Base-by-base conservation (phyloP, 2,113 vertebrate genomes). In the Rhabdornis inornatus region DNA sequence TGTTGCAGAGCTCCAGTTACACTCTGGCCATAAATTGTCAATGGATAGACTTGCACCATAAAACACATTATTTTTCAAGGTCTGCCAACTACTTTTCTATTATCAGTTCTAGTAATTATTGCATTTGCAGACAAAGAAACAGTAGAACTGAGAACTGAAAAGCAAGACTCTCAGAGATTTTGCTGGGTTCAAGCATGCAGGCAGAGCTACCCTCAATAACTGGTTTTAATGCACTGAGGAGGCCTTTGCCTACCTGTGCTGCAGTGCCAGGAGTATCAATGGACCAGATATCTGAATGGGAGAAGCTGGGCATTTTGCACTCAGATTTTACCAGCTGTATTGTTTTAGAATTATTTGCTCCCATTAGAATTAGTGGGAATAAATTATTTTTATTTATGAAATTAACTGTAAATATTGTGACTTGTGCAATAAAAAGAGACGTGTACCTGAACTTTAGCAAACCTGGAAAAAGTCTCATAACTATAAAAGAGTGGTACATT, bases 391-490 rank as follows among this genome's bases (percentile, higher is more conserved):
- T 80, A 88, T n/a, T n/a, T n/a, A n/a, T n/a, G n/a, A n/a, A n/a
- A 72, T 84, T 88, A 61, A 92, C 44, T 75, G 45, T 93, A 96
- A 95, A 91, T 94, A 39, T 69, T 82, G 15, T 88, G 68, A 68
- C 42, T 92, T 6, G 0, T 47, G 57, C 87, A 92, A 83, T 17
- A 78, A 55, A 83, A 57, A 69, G 72, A 94, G 74, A 60, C 11
- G 2, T 53, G 49, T 76, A 59, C 33, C 85, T 78, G 78, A 83
- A 74, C 77, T 92, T 96, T 33, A 65, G 64, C 61, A 89, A 82
- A 75, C 49, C 30, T 11, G 28, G 79, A 87, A 84, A 20, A 68
- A 83, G 50, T 88, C 39, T 74, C 61, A 72, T 94, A 89, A 94
- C 89, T 94, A 90, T 86, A 90, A 49, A 92, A 90, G 28, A 63